Percentiles rank a stretch among this genome's conserved stretches.
phyloP scores from a whole-genome alignment of 2,113 vertebrate species.

The Limanda limanda region DNA sequence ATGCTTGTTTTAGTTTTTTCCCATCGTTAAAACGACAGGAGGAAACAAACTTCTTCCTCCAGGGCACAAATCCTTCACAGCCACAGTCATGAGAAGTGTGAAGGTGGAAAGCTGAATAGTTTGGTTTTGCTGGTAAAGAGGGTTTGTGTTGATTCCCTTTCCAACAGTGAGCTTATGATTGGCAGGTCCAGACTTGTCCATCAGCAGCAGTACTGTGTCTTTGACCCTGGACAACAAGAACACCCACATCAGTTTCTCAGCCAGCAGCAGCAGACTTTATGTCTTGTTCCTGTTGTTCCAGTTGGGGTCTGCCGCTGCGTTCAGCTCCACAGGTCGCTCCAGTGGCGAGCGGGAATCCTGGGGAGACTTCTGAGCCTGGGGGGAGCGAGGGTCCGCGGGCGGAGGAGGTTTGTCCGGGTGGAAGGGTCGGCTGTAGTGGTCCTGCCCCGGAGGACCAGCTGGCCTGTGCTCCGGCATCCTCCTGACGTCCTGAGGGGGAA shows the following conservation, averaged over 20 bases:
- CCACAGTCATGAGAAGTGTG: slow-evolving; percentile 28
- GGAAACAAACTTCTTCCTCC: slow-evolving; percentile 36
- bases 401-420: slow-evolving; percentile 90
- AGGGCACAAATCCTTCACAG: slow-evolving; percentile 33
- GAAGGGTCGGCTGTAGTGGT: slow-evolving; percentile 92
- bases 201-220: slow-evolving; percentile 55
- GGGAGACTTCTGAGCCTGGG: slow-evolving; percentile 93
- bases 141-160: slow-evolving; percentile 54
- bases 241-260: slow-evolving; percentile 5
- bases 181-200: slow-evolving; percentile 52
- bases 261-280: slow-evolving; percentile 67
- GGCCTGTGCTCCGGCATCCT: slow-evolving; percentile 92
- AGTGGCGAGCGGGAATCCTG: slow-evolving; percentile 92
- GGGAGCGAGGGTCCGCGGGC: slow-evolving; percentile 90
- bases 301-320: slow-evolving; percentile 88
- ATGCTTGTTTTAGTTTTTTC: slow-evolving; percentile 26
- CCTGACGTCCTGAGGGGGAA: slow-evolving; percentile 92
- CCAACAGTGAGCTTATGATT: slow-evolving; percentile 66
- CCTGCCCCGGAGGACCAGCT: slow-evolving; percentile 85
- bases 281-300: slow-evolving; percentile 92
- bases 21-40: slow-evolving; percentile 20
- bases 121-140: slow-evolving; percentile 71
- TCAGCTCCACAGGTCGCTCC: slow-evolving; percentile 89
- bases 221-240: slow-evolving; percentile 1
- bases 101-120: slow-evolving; percentile 31